A percentile compares a stretch with the other conserved stretches of the same genome.
phyloP scores from a whole-genome alignment of 2,888 invertebrate species.

The Deroplatys truncata region DNA sequence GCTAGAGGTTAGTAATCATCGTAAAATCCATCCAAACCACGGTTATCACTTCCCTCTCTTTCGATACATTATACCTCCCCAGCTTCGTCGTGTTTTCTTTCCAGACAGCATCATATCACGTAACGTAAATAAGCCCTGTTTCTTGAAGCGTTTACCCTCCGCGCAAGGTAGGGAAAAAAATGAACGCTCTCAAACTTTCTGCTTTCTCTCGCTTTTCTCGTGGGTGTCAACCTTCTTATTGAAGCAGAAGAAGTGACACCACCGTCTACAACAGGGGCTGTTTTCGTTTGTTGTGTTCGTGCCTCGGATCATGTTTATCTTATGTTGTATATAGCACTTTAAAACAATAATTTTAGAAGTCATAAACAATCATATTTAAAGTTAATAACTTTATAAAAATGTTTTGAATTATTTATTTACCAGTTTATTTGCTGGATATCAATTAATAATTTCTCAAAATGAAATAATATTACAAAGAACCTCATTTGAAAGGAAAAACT shows the following conservation, averaged over 20 bases:
- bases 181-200: not conserved
- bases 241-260: not conserved
- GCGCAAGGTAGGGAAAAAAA: not conserved
- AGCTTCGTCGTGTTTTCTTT: not conserved
- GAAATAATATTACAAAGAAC: no score
- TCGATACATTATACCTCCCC: not conserved
- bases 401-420: no score
- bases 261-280: not conserved
- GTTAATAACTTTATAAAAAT: no score
- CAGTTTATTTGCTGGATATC: no score
- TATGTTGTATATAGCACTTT: no score
- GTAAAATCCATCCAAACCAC: not conserved
- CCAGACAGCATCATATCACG: not conserved
- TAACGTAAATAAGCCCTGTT: not conserved
- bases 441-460: no score
- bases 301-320: no score
- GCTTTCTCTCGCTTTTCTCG: not conserved
- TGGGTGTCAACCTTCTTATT: not conserved
- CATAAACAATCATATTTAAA: no score
- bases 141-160: not conserved
- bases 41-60: not conserved
- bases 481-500: no score
- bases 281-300: no score
- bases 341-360: no score
- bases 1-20: not conserved